Base-by-base conservation (phyloP, 2,797 vertebrate species). In the Dryobates pubescens region DNA sequence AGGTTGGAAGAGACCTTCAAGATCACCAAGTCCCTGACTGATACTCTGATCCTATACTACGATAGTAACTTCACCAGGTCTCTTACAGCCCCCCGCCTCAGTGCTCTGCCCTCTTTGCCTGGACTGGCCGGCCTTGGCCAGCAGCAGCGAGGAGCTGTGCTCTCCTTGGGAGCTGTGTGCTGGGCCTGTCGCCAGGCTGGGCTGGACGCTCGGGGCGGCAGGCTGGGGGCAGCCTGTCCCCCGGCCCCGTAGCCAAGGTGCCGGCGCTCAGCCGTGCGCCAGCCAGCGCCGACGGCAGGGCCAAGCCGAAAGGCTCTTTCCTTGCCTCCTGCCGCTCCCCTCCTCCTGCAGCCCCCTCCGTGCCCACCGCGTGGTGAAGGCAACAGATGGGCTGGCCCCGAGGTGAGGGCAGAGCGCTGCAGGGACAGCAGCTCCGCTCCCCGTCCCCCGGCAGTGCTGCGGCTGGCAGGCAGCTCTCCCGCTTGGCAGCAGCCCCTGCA, bases 361-460 rank as follows among this genome's bases (percentile, higher is more conserved):
- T 84, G 89, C 79, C 82, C 63, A 22, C 84, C 62, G 32, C 19
- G 70, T 68, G 36, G 41, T 23, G 73, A 69, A 75, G 74, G 36
- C 19, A 82, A 87, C 96, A 95, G 92, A 95, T 96, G 96, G 93
- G 85, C 84, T 88, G 78, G 82, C 88, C 93, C 82, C 12, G 22
- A 84, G 87, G 87, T 94, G 92, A 79, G 69, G 68, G 73, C 26
- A 11, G 62, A 70, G 91, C 47, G 88, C 85, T 76, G 93, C 72
- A 13, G 30, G 79, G 85, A 87, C 76, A 82, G 78, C 41, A 80
- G 82, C 86, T 95, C 90, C 75, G 43, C 54, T 53, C 43, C 41
- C 49, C 17, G 36, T 86, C 65, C 76, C 0, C 32, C 75, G 94
- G 34, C 63, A 86, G 88, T 51, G 65, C 82, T 82, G 84, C 86